A percentile compares a stretch with the other conserved stretches of the same genome.
phyloP scores from a whole-genome alignment of 1,140 invertebrate genomes.

The Drosophila serrata region DNA sequence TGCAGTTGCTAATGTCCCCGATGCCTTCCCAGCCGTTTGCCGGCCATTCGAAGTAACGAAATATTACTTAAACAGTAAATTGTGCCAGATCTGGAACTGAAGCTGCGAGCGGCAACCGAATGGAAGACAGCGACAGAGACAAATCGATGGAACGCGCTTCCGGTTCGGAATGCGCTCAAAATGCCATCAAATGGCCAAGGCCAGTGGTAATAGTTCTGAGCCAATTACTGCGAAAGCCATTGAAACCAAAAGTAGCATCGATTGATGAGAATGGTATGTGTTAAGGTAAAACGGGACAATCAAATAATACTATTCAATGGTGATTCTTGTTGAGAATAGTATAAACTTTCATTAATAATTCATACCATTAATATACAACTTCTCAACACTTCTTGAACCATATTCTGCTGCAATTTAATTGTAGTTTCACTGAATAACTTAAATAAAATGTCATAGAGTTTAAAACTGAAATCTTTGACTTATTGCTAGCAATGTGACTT shows the following conservation, averaged over 20 bases:
- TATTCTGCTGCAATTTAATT: too few relatives aligned
- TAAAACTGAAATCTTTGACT: neutral
- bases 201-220: slow-evolving; percentile 24
- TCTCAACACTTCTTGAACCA: too few relatives aligned
- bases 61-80: slow-evolving; percentile 70
- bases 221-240: slow-evolving; percentile 26
- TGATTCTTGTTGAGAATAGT: too few relatives aligned
- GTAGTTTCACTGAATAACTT: too few relatives aligned
- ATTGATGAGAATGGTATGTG: neutral
- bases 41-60: slow-evolving; percentile 47
- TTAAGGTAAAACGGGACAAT: neutral
- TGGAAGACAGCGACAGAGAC: slow-evolving; percentile 47
- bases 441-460: neutral
- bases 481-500: slow-evolving; percentile 8
- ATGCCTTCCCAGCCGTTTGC: neutral
- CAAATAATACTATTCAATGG: neutral
- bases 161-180: slow-evolving; percentile 24
- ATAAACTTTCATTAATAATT: too few relatives aligned
- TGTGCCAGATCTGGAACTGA: slow-evolving; percentile 43
- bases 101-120: slow-evolving; percentile 11
- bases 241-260: slow-evolving; percentile 22
- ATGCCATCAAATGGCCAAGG: slow-evolving; percentile 43
- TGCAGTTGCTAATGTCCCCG: slow-evolving; percentile 35
- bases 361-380: too few relatives aligned
- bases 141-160: slow-evolving; percentile 58